Base-by-base conservation (phyloP, 2,888 invertebrate species). In the Cenopis cana region DNA sequence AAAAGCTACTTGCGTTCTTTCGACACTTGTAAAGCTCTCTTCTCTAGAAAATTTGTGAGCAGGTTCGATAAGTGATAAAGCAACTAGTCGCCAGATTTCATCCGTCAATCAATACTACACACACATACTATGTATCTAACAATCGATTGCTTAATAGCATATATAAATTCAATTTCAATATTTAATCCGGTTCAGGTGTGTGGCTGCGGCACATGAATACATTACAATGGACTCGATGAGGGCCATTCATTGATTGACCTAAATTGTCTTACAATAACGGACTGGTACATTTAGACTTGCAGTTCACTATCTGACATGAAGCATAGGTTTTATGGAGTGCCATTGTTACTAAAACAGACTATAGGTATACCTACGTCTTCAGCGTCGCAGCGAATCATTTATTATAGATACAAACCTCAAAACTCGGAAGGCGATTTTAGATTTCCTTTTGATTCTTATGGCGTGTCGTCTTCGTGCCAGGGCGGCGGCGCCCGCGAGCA, bases 381-480 rank as follows among this genome's bases (percentile, higher is more conserved):
- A n/a, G 14, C 36, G 5, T 5, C 9, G 33, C 29, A 29, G 3
- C 33, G 5, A 33, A 33, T 33, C 6, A 46, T 64, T 41, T 24
- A 12, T 50, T 11, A 60, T 14, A 18, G 18, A 17, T 73, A 85
- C 86, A 74, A 73, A 93, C 93, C 93, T 93, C 81, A 85, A 73
- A 74, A 91, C 81, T 86, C 89, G 88, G 83, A 88, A 91, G 80
- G 87, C 79, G 75, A 93, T 86, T 84, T 93, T 93, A 64, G 90
- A 82, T 82, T 91, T 93, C 79, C 91, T 86, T 77, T 90, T 93
- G 71, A 89, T 81, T 77, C 85, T 93, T 86, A 93, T 85, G 88
- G 93, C 93, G 84, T 89, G 84, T 83, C 93, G 89, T 85, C 93
- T 85, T 82, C 91, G 81, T 79, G 89, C 91, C 85, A 90, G 69